phyloP scores from a whole-genome alignment of 2,888 invertebrate species.

The Lacanobia wlatinum region DNA sequence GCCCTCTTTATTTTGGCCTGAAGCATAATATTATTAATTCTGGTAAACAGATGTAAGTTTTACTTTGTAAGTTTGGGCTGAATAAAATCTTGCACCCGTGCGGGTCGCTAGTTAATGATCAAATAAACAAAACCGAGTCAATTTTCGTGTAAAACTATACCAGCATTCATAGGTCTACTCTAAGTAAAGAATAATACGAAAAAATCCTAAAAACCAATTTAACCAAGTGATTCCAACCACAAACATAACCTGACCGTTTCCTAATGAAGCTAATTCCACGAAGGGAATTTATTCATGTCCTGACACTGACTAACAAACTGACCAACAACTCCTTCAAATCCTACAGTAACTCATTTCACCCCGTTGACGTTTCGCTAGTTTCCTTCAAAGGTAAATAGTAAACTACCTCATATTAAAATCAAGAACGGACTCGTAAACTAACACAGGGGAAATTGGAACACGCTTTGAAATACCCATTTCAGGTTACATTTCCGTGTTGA shows the following conservation, averaged over 20 bases:
- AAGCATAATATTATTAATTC: too few species aligned
- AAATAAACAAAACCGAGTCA: not conserved
- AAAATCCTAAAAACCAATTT: slow-evolving; percentile 23
- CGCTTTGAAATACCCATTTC: slow-evolving; percentile 24
- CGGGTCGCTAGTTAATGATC: too few species aligned
- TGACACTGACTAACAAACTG: slow-evolving; percentile 19
- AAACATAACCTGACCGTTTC: slow-evolving; percentile 8
- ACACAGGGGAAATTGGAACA: slow-evolving; percentile 39
- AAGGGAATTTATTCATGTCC: slow-evolving; percentile 5
- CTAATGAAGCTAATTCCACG: slow-evolving; percentile 27
- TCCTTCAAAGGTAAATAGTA: slow-evolving; percentile 34
- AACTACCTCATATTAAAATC: slow-evolving; percentile 55
- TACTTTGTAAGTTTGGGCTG: too few species aligned
- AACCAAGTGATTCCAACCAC: not conserved
- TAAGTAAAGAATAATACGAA: not conserved
- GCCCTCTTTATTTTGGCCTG: too few species aligned
- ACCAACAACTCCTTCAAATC: slow-evolving; percentile 7
- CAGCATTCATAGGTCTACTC: not conserved
- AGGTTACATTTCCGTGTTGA: slow-evolving; percentile 24
- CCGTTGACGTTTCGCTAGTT: slow-evolving; percentile 25
- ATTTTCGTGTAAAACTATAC: not conserved
- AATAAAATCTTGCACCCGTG: too few species aligned
- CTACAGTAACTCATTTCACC: slow-evolving; percentile 35
- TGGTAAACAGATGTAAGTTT: too few species aligned
- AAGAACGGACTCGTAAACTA: slow-evolving; percentile 29